phyloP scores from a whole-genome alignment of 2,888 invertebrate genomes.

The Ephialtes manifestator region DNA sequence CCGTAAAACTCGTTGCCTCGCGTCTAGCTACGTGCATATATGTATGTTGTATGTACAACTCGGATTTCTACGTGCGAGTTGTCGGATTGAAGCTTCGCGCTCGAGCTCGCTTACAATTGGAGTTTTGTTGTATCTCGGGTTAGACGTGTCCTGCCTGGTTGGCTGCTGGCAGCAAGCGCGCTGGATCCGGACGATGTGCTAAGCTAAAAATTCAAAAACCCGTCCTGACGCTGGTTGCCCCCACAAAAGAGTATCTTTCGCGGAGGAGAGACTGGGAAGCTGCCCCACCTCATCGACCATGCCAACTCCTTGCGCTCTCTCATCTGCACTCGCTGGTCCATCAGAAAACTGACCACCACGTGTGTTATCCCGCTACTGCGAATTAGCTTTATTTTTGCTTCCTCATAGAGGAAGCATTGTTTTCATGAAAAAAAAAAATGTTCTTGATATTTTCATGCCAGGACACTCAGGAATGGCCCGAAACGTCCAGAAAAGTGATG shows the following conservation, averaged over 20 bases:
- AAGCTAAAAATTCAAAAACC: constrained; percentile 69
- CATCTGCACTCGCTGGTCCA: constrained; percentile 40
- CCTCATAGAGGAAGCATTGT: no score
- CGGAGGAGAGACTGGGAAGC: neutral
- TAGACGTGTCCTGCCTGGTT: constrained; percentile 40
- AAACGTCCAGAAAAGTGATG: no score
- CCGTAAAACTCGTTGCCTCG: constrained; percentile 36
- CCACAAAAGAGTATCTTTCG: constrained; percentile 14
- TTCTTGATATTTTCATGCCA: no score
- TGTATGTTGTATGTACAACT: constrained; percentile 22
- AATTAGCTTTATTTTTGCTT: constrained; percentile 4
- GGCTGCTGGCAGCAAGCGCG: constrained; percentile 26
- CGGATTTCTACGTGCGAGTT: constrained; percentile 48
- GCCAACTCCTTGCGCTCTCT: constrained; percentile 38
- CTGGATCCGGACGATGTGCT: constrained; percentile 59
- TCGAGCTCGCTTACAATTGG: constrained; percentile 45
- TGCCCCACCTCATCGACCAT: constrained; percentile 15
- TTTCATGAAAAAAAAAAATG: no score
- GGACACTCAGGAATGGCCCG: no score
- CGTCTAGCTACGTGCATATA: constrained; percentile 9
- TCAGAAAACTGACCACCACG: constrained; percentile 48
- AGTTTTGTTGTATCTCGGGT: constrained; percentile 50
- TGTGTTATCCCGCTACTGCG: constrained; percentile 18
- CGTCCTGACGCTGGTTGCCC: constrained; percentile 61
- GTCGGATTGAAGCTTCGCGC: constrained; percentile 45